Evolutionary conservation across 2,888 invertebrate species (phyloP).

Genomic region (Phalera bucephala): DNA sequence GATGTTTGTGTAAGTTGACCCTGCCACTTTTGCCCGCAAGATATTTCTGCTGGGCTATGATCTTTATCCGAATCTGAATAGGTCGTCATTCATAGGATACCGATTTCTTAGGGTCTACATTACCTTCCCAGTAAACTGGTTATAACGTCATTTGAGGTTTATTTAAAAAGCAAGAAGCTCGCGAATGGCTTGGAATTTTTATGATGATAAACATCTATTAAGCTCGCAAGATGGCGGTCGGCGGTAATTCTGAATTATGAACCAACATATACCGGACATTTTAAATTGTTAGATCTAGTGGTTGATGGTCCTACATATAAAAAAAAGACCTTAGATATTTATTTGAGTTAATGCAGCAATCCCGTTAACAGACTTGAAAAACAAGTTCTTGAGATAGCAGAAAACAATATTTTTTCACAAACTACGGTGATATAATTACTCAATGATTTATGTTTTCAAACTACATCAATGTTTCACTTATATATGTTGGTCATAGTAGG

Average conservation of each 20-base stretch:
- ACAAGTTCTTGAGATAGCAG: too few relatives aligned
- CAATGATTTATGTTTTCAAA: too few relatives aligned
- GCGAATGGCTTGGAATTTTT: constrained; percentile 45
- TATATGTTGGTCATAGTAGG: too few relatives aligned
- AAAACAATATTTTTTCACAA: too few relatives aligned
- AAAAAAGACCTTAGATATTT: too few relatives aligned
- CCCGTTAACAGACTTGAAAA: too few relatives aligned
- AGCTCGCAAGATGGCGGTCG: constrained; percentile 42
- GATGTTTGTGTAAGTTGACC: not conserved
- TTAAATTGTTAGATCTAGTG: constrained; percentile 28
- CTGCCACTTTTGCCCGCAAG: not conserved
- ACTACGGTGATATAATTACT: too few relatives aligned
- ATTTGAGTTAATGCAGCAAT: too few relatives aligned
- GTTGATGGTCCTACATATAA: too few relatives aligned
- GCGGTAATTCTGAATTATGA: constrained; percentile 43
- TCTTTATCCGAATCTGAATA: not conserved
- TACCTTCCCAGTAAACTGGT: constrained; percentile 10
- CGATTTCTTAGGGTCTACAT: not conserved
- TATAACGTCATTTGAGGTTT: constrained; percentile 27
- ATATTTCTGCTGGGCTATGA: not conserved
- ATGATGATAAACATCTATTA: constrained; percentile 59
- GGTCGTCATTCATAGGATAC: constrained; percentile 5
- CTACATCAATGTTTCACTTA: too few relatives aligned
- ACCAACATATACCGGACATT: constrained; percentile 21
- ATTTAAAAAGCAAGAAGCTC: constrained; percentile 45